A percentile compares a stretch with the other conserved stretches of the same genome.
phyloP scores from a whole-genome alignment of 2,113 vertebrate genomes.

The Salvator merianae region DNA sequence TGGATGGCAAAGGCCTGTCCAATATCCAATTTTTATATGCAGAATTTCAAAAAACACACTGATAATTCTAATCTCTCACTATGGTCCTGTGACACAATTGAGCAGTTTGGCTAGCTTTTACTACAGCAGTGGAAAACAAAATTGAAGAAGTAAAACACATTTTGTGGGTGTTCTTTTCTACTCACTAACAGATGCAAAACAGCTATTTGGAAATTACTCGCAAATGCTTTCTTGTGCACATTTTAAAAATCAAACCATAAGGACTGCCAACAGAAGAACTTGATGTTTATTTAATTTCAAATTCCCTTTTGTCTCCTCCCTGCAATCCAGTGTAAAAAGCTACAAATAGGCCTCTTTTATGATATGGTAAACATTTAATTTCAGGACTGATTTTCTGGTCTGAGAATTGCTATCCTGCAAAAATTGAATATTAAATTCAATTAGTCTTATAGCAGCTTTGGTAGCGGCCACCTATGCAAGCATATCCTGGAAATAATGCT shows the following conservation, averaged over 20 bases:
- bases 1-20: slow-evolving; percentile 37
- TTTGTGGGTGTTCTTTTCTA: slow-evolving; percentile 74
- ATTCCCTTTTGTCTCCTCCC: slow-evolving; percentile 38
- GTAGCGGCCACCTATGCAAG: slow-evolving; percentile 6
- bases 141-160: slow-evolving; percentile 71
- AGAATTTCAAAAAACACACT: slow-evolving; percentile 52
- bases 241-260: slow-evolving; percentile 43
- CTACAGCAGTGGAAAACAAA: slow-evolving; percentile 72
- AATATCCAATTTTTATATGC: slow-evolving; percentile 47
- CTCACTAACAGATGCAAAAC: slow-evolving; percentile 73
- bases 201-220: slow-evolving; percentile 74
- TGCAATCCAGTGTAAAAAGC: slow-evolving; percentile 35
- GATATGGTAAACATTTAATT: slow-evolving; percentile 41
- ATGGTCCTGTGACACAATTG: slow-evolving; percentile 58
- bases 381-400: slow-evolving; percentile 4
- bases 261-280: slow-evolving; percentile 68
- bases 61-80: slow-evolving; percentile 29
- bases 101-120: slow-evolving; percentile 66
- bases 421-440: slow-evolving; percentile 43
- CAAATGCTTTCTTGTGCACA: slow-evolving; percentile 63
- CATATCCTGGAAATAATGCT: slow-evolving; percentile 44
- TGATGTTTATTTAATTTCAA: slow-evolving; percentile 66
- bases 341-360: slow-evolving; percentile 60
- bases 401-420: neutral
- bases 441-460: slow-evolving; percentile 49